Percentiles rank a stretch among this genome's conserved stretches.
Conservation (phyloP, 2,113 vertebrate species). For the Cryptomyrus ogoouensis region DNA sequence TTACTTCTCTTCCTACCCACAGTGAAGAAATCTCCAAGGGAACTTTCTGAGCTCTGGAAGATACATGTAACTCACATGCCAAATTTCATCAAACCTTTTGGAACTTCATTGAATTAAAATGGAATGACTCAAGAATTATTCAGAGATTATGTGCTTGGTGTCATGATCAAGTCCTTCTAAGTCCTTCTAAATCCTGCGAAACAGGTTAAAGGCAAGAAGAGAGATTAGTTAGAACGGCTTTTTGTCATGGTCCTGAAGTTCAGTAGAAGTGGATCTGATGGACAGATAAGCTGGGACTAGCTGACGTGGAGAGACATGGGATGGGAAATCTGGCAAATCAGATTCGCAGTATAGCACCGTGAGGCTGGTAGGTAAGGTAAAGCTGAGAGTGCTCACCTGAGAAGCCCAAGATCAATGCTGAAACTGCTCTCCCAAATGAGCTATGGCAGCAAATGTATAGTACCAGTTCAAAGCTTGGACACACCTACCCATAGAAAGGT, state of each 20-base stretch:
- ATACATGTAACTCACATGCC: neutral
- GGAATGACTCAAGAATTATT: neutral
- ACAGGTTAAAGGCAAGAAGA: neutral
- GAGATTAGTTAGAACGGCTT: neutral
- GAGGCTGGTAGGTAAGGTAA: neutral
- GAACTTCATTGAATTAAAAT: neutral
- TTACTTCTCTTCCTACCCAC: neutral
- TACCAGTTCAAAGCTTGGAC: neutral
- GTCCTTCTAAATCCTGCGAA: neutral
- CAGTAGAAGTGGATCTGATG: neutral
- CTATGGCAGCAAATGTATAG: neutral
- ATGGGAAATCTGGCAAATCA: neutral
- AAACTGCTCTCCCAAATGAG: neutral
- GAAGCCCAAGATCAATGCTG: neutral
- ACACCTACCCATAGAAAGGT: neutral
- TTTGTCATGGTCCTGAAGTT: neutral
- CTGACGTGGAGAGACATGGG: neutral
- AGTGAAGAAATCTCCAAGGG: neutral
- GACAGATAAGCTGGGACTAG: neutral
- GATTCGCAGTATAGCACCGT: neutral
- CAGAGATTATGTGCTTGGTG: neutral
- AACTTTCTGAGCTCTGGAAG: neutral
- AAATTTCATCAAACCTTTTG: neutral
- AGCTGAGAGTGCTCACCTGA: neutral
- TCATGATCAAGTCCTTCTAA: neutral